A percentile compares a stretch with the other conserved stretches of the same genome.
These are phyloP conservation scores for Pectinophora gossypiella DNA, from an alignment of 1,140 invertebrate genomes.

Conservation along the genomic window DNA sequence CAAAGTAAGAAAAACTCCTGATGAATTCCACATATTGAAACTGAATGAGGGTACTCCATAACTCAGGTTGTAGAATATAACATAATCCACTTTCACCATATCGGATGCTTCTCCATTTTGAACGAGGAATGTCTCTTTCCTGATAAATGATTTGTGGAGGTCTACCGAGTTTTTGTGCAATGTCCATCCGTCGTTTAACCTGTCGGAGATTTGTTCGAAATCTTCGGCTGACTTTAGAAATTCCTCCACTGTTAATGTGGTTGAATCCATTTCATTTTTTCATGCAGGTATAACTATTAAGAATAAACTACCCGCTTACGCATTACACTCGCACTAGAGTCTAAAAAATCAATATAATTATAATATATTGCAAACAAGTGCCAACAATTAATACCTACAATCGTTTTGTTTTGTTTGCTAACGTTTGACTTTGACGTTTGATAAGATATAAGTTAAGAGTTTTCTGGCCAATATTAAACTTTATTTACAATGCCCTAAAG, in stretches of 20 bases:
- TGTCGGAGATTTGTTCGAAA: constrained; percentile 41
- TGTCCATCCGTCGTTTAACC: constrained; percentile 44
- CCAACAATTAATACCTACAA: no score
- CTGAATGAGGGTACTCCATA: constrained; percentile 60
- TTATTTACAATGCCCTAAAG: no score
- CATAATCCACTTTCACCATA: constrained; percentile 46
- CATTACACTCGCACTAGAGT: no score
- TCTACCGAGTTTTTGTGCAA: constrained; percentile 31
- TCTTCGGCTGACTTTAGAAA: constrained; percentile 40
- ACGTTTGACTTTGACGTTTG: no score
- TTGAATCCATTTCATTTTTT: constrained; percentile 4
- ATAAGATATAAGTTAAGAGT: no score
- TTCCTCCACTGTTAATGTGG: constrained; percentile 23
- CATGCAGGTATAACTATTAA: no score
- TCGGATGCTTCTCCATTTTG: constrained; percentile 9
- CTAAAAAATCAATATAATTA: no score
- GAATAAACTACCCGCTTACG: no score
- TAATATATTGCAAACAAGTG: no score
- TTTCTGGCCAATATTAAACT: no score
- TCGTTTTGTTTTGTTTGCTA: no score
- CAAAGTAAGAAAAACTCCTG: constrained; percentile 40
- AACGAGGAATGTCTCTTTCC: constrained; percentile 44
- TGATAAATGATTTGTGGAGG: constrained; percentile 32
- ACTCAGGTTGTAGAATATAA: constrained; percentile 57
- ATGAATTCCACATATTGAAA: constrained; percentile 58